Evolutionary conservation across 2,113 vertebrate genomes (phyloP).

Genomic region (Notiomystis cincta): DNA sequence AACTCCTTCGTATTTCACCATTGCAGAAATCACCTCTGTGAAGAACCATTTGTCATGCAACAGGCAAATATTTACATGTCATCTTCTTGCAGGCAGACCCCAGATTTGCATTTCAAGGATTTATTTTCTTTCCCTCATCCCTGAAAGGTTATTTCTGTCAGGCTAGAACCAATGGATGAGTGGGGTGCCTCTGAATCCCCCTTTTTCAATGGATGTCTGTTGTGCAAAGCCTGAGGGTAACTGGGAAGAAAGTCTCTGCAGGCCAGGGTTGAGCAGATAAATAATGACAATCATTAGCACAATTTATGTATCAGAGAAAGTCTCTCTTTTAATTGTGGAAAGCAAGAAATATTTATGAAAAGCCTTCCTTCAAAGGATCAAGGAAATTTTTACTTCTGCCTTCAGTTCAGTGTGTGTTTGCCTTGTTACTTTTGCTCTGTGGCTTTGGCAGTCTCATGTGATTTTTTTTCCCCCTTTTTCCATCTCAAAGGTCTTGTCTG

Average conservation of each 20-base stretch:
- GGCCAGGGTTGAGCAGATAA: not conserved
- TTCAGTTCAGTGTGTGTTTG: not conserved
- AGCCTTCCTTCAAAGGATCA: not conserved
- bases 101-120: not conserved
- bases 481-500: not conserved
- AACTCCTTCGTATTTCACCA: not conserved
- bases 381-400: not conserved
- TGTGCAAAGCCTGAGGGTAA: not conserved
- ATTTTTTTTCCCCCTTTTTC: not conserved
- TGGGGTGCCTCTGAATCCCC: not conserved
- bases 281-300: not conserved
- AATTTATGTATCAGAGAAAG: not conserved
- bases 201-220: not conserved
- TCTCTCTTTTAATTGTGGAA: not conserved
- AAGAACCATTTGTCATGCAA: not conserved
- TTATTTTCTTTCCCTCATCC: not conserved
- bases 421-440: not conserved
- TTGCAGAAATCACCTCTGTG: not conserved
- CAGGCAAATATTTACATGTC: not conserved
- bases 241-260: not conserved
- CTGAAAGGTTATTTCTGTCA: not conserved
- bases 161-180: not conserved
- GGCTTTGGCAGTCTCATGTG: not conserved
- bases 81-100: not conserved
- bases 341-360: not conserved